Evolutionary conservation across 2,113 vertebrate genomes (phyloP), one percentile per base, ranked within the genome.

Genomic region (Spheniscus mendiculus): DNA sequence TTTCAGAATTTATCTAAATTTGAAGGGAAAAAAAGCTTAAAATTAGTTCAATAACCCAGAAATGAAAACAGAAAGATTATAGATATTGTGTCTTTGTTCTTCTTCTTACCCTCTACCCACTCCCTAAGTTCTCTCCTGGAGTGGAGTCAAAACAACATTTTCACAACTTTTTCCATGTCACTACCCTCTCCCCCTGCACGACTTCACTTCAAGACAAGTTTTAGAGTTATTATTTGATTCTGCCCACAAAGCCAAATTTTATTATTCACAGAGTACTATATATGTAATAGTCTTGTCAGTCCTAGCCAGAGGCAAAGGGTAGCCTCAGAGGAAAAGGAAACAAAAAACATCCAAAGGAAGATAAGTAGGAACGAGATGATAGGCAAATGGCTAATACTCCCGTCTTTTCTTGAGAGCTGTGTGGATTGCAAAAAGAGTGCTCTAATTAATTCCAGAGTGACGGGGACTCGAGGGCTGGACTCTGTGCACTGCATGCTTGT

Each of bases 381-480:
- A 97, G 86, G 87, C 80, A 94, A 97, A 93, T 82, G 69, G 90
- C 49, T 87, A 79, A 91, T 81, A 87, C 21, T 78, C 77, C 80
- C 83, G 79, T 83, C 63, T 89, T 92, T 84, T 90, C 65, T 90
- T 72, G n/a, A 87, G 59, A 92, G 65, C 40, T 93, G 25, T 76
- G 65, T 84, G 65, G 73, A 93, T 29, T 82, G 83, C 81, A 93
- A 90, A 93, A 93, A 82, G 63, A 89, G 49, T 1, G 1, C 44
- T 84, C 29, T 92, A 96, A 95, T 96, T 89, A 94, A 93, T 96
- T 96, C 92, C 97, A 97, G 89, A 90, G 61, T 82, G 49, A 87
- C 5, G 30, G 36, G 32, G 70, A 94, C 77, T 87, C 0, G 2
- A 91, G 56, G 69, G 73, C 86, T 69, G 69, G 40, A 55, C 66